These are phyloP conservation scores for Nyctibius bracteatus DNA, from an alignment of 2,113 vertebrate species.

Conservation along the genomic window DNA sequence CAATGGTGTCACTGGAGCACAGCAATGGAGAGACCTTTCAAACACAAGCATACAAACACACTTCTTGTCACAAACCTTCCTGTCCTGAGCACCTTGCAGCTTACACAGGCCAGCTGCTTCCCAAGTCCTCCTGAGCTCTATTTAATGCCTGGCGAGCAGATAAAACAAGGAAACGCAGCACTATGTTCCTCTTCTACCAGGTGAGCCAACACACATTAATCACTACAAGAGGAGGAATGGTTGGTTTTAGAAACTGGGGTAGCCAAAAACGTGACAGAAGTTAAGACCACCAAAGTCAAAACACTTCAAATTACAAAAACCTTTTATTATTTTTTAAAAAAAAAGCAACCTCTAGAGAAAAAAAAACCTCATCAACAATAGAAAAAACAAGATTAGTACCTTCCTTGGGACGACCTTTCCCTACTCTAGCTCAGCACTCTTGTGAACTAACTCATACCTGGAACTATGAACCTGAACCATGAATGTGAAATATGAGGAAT, in stretches of 20 bases:
- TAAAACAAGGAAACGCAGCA: background rate
- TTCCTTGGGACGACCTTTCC: background rate
- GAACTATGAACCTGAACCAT: background rate
- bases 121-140: background rate
- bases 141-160: background rate
- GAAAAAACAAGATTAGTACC: background rate
- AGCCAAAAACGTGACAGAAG: background rate
- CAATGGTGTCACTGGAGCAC: background rate
- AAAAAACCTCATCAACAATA: background rate
- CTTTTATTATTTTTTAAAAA: background rate
- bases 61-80: background rate
- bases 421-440: background rate
- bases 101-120: background rate
- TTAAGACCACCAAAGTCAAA: background rate
- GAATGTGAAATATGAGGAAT: background rate
- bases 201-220: background rate
- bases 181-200: background rate
- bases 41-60: background rate
- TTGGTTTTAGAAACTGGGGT: background rate
- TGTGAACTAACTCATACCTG: background rate
- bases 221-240: background rate
- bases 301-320: accelerated
- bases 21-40: background rate
- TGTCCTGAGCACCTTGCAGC: background rate
- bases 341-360: background rate